A percentile compares a stretch with the other conserved stretches of the same genome.
Evolutionary conservation across 2,797 vertebrate species (phyloP).

Genomic region (Jordanella pulchra): DNA sequence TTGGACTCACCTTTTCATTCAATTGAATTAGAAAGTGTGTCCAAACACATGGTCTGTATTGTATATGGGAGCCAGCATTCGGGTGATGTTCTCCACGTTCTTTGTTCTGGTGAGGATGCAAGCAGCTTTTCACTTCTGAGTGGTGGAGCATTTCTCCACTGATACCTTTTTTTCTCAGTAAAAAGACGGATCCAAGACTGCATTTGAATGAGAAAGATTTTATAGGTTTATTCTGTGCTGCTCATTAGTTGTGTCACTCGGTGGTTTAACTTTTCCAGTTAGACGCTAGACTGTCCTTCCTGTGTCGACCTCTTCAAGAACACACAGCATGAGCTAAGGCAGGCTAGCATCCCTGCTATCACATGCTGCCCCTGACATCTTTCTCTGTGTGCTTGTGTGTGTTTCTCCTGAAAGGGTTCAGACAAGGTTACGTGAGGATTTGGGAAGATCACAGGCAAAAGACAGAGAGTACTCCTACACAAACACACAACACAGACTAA

Average conservation of each 20-base stretch:
- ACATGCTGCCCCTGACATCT: conserved; percentile 21
- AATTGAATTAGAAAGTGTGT: no score
- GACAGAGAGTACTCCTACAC: neutral
- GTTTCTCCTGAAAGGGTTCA: conserved; percentile 21
- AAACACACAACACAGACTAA: neutral
- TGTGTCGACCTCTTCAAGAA: conserved; percentile 26
- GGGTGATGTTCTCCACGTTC: no score
- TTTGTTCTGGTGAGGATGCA: no score
- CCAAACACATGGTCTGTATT: no score
- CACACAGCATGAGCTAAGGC: conserved; percentile 27
- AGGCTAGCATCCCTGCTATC: conserved; percentile 25
- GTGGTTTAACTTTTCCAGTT: conserved; percentile 3
- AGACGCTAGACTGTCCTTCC: conserved; percentile 16
- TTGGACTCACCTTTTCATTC: no score
- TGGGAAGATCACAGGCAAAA: conserved; percentile 10
- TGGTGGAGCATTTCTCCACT: no score
- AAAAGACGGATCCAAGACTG: no score
- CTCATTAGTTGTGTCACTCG: neutral
- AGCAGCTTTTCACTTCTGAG: no score
- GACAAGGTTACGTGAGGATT: conserved; percentile 45
- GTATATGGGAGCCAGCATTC: no score
- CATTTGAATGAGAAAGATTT: neutral
- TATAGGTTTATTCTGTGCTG: neutral
- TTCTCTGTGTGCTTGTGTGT: conserved; percentile 10
- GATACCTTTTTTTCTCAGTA: no score